phyloP scores from a whole-genome alignment of 2,888 invertebrate genomes.

The Andrena trimmerana region DNA sequence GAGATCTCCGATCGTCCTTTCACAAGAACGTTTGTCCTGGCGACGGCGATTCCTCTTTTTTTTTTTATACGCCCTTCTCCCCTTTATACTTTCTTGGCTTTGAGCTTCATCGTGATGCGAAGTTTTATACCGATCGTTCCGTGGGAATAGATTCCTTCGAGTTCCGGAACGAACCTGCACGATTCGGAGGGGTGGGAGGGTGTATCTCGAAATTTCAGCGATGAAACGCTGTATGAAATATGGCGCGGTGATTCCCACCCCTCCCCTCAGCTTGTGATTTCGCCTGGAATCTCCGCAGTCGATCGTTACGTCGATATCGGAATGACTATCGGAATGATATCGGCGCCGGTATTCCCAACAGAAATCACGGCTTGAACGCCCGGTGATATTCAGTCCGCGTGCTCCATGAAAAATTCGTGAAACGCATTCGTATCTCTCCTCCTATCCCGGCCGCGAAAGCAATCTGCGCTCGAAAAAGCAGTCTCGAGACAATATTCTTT shows the following conservation, averaged over 20 bases:
- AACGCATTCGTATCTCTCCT: conserved; percentile 3
- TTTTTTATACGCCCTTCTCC: background rate
- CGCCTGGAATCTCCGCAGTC: background rate
- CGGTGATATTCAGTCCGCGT: conserved; percentile 10
- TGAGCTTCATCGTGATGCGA: conserved; percentile 1
- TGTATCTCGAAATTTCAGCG: background rate
- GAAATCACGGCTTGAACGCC: conserved; percentile 45
- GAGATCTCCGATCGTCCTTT: conserved; percentile 45
- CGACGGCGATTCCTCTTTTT: background rate
- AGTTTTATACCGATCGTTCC: conserved; percentile 25
- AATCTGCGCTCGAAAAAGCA: conserved; percentile 7
- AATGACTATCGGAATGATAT: conserved; percentile 39
- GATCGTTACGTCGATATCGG: conserved; percentile 28
- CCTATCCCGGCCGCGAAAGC: background rate
- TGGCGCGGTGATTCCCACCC: background rate
- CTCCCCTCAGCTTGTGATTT: conserved; percentile 1
- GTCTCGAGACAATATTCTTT: background rate
- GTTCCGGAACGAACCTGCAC: background rate
- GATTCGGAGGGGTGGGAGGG: background rate
- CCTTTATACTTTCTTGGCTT: background rate
- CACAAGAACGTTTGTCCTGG: conserved; percentile 36
- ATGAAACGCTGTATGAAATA: background rate
- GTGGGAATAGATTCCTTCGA: conserved; percentile 12
- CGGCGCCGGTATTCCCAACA: conserved; percentile 43
- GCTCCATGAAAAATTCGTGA: conserved; percentile 41